Percentiles rank a stretch among this genome's conserved stretches.
Conservation (phyloP, 1,140 invertebrate genomes). For the Pogonognathellus flavescens region DNA sequence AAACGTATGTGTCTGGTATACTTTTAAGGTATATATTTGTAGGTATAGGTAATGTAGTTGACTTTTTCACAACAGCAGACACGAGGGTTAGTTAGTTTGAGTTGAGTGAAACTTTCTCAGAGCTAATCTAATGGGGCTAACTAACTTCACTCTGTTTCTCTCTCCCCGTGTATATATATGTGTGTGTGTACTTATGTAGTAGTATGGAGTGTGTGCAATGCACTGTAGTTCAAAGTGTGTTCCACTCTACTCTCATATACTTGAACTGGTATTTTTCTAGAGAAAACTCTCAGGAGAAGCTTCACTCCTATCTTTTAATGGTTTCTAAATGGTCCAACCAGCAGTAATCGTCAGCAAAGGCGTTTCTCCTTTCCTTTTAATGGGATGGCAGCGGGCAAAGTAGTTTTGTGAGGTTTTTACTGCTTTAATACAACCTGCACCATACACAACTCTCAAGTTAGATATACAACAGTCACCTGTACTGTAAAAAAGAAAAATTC, state of each 20-base stretch:
- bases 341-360: slow-evolving; percentile 47
- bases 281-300: slow-evolving; percentile 1
- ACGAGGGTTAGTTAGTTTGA: not conserved
- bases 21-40: not conserved
- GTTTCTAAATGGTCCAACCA: slow-evolving; percentile 31
- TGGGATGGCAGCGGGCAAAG: slow-evolving; percentile 42
- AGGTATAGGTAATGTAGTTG: not conserved
- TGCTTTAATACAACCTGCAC: not conserved
- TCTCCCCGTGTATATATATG: not conserved
- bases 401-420: slow-evolving; percentile 29
- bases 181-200: not conserved
- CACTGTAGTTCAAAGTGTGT: not conserved
- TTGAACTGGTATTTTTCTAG: not conserved
- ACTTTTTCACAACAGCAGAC: slow-evolving; percentile 28
- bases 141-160: slow-evolving; percentile 16
- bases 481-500: not conserved
- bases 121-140: slow-evolving; percentile 46
- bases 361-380: slow-evolving; percentile 46
- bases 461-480: not conserved
- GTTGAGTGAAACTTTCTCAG: slow-evolving; percentile 41
- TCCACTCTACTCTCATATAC: not conserved
- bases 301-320: slow-evolving; percentile 9
- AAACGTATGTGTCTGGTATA: not conserved
- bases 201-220: not conserved
- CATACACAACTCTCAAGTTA: not conserved